Evolutionary conservation across 2,888 invertebrate genomes (phyloP).

Genomic region (Sesia bembeciformis): DNA sequence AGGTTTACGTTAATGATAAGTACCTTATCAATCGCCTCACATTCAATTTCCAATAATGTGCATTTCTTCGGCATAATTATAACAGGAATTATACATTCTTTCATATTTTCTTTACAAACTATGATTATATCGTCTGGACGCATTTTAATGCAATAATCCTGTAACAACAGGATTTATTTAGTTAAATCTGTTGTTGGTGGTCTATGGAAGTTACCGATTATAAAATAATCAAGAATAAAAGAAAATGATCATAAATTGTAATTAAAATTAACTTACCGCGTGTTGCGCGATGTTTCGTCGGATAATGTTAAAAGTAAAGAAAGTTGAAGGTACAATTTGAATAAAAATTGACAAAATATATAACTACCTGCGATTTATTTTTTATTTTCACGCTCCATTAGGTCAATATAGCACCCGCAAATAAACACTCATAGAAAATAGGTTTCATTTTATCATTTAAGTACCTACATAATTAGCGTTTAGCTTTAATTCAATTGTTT

Average conservation of each 20-base stretch:
- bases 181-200: no score
- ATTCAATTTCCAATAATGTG: constrained; percentile 39
- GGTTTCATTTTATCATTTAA: no score
- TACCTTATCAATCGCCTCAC: constrained; percentile 39
- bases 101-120: no score
- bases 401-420: no score
- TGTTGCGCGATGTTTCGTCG: constrained; percentile 10
- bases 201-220: not conserved
- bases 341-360: not conserved
- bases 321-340: not conserved
- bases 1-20: constrained; percentile 42
- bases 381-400: no score
- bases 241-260: constrained; percentile 8
- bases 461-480: no score
- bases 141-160: no score
- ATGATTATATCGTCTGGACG: no score
- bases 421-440: no score
- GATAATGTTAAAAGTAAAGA: not conserved
- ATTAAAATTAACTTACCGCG: constrained; percentile 45
- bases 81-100: constrained; percentile 21
- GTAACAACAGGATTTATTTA: no score
- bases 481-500: no score
- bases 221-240: not conserved
- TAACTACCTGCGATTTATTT: not conserved
- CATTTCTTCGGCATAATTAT: constrained; percentile 49